Conservation (phyloP, 2,888 invertebrate species). For the Monoplex corrugatus region DNA sequence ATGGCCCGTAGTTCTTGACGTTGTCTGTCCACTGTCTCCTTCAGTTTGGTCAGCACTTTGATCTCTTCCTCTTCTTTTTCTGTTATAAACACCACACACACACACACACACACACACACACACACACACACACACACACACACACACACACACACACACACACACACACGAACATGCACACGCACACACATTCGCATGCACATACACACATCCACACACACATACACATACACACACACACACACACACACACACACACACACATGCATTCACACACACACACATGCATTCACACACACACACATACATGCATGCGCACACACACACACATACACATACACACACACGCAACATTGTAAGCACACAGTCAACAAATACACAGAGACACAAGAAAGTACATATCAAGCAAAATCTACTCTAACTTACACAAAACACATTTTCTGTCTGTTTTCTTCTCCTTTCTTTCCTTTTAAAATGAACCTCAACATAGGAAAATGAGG, state of each 20-base stretch:
- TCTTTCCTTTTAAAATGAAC: too few species aligned
- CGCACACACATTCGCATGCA: not conserved
- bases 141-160: not conserved
- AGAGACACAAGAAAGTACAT: not conserved
- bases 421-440: too few species aligned
- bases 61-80: constrained; percentile 78
- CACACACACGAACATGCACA: not conserved
- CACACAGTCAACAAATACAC: not conserved
- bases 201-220: not conserved
- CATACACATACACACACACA: not conserved
- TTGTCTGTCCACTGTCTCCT: constrained; percentile 93
- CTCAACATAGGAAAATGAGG: too few species aligned
- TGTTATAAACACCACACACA: constrained; percentile 40
- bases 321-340: not conserved
- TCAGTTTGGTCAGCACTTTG: constrained; percentile 89
- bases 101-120: not conserved
- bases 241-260: not conserved
- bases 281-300: not conserved
- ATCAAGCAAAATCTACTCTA: too few species aligned
- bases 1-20: constrained; percentile 92
- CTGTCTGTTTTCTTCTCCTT: too few species aligned
- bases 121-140: not conserved
- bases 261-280: not conserved
- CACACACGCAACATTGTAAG: too few species aligned
- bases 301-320: not conserved